Evolutionary conservation across 2,888 invertebrate genomes (phyloP).

Genomic region (Drosophila aldrichi): DNA sequence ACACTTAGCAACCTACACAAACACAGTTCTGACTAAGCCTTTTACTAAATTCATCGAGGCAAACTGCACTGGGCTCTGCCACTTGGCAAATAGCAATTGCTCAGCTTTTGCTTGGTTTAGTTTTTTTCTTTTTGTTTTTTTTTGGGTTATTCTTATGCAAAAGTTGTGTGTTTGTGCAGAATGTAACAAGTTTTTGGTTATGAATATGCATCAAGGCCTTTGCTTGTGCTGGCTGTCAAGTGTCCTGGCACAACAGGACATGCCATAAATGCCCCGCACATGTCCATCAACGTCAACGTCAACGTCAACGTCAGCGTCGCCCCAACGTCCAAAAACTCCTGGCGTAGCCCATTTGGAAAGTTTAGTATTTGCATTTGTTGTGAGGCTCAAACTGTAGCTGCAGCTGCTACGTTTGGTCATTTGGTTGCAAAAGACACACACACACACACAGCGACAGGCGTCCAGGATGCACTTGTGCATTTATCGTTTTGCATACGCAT

Average conservation of each 20-base stretch:
- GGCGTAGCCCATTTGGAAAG: constrained; percentile 17
- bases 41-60: background rate
- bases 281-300: constrained; percentile 67
- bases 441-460: constrained; percentile 8
- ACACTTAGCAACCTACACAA: background rate
- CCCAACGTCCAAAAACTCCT: constrained; percentile 1
- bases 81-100: constrained; percentile 30
- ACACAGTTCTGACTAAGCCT: too few relatives aligned
- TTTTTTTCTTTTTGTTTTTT: background rate
- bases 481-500: constrained; percentile 77
- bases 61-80: background rate
- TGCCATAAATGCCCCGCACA: constrained; percentile 59
- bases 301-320: constrained; percentile 34
- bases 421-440: constrained; percentile 39
- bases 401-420: constrained; percentile 45
- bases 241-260: constrained; percentile 40
- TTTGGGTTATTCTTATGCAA: constrained; percentile 43
- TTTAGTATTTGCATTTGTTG: constrained; percentile 50
- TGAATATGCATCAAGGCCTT: constrained; percentile 73
- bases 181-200: constrained; percentile 59
- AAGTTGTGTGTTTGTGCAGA: constrained; percentile 31
- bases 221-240: constrained; percentile 31
- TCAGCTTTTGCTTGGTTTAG: constrained; percentile 32
- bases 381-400: constrained; percentile 28
- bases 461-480: constrained; percentile 61